phyloP scores from a whole-genome alignment of 2,888 invertebrate species.

The Deilephila porcellus region DNA sequence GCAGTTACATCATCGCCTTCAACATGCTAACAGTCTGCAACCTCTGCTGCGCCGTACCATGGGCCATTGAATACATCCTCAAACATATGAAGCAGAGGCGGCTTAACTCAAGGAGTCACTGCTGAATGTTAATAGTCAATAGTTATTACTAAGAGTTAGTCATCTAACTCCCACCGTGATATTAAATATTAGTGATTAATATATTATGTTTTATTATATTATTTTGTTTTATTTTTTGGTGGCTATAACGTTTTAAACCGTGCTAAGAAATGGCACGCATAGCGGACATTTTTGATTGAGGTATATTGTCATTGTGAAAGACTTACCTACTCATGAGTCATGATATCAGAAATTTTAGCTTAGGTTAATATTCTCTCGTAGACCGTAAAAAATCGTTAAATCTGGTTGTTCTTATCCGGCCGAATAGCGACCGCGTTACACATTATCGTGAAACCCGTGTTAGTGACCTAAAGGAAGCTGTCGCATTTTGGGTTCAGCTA shows the following conservation, averaged over 20 bases:
- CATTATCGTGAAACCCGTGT: too few relatives aligned
- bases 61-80: conserved; percentile 83
- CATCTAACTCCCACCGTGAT: conserved; percentile 33
- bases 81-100: conserved; percentile 49
- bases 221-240: conserved; percentile 17
- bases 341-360: too few relatives aligned
- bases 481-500: too few relatives aligned
- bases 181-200: conserved; percentile 28
- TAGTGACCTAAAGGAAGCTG: too few relatives aligned
- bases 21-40: conserved; percentile 84
- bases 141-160: conserved; percentile 26
- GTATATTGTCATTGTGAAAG: too few relatives aligned
- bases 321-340: too few relatives aligned
- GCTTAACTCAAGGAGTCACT: conserved; percentile 31
- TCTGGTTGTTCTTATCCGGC: too few relatives aligned
- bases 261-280: neutral
- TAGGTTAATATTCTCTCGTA: too few relatives aligned
- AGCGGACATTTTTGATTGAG: too few relatives aligned
- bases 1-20: conserved; percentile 85
- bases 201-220: conserved; percentile 20
- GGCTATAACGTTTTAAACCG: neutral
- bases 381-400: too few relatives aligned
- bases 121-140: conserved; percentile 6
- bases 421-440: too few relatives aligned
- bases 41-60: conserved; percentile 85